Percentiles rank a stretch among this genome's conserved stretches.
Evolutionary conservation across 2,888 invertebrate genomes (phyloP).

Genomic region (Protophormia terraenovae): DNA sequence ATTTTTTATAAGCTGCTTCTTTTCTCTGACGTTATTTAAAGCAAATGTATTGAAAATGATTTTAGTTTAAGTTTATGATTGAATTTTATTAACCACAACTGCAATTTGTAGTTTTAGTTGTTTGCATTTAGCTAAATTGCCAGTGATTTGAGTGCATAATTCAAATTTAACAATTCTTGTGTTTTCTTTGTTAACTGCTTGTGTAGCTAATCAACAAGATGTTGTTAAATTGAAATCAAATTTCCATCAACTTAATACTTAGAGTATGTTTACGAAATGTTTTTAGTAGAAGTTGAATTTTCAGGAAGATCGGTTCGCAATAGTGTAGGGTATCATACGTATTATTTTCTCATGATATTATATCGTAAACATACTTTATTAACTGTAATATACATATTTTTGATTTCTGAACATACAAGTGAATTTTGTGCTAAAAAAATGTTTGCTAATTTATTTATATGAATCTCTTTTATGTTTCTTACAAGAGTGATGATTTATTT

Average conservation of each 20-base stretch:
- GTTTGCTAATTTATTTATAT: too few species aligned
- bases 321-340: too few species aligned
- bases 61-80: constrained; percentile 27
- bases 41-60: constrained; percentile 4
- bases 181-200: not conserved
- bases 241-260: constrained; percentile 50
- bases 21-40: not conserved
- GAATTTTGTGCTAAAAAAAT: too few species aligned
- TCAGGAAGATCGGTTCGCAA: too few species aligned
- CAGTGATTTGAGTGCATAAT: constrained; percentile 41
- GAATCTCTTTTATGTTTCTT: not conserved
- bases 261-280: too few species aligned
- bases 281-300: too few species aligned
- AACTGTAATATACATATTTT: too few species aligned
- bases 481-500: constrained; percentile 18
- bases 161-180: constrained; percentile 34
- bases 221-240: constrained; percentile 57
- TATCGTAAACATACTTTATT: too few species aligned
- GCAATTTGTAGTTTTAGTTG: constrained; percentile 38
- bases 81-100: constrained; percentile 54
- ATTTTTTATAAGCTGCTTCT: not conserved
- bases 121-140: constrained; percentile 38
- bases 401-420: not conserved
- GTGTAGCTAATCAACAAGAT: constrained; percentile 32
- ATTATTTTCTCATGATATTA: too few species aligned